These are phyloP conservation scores for Orientallactaga sibirica DNA, from an alignment of 2,797 vertebrate genomes.

Conservation along the genomic window DNA sequence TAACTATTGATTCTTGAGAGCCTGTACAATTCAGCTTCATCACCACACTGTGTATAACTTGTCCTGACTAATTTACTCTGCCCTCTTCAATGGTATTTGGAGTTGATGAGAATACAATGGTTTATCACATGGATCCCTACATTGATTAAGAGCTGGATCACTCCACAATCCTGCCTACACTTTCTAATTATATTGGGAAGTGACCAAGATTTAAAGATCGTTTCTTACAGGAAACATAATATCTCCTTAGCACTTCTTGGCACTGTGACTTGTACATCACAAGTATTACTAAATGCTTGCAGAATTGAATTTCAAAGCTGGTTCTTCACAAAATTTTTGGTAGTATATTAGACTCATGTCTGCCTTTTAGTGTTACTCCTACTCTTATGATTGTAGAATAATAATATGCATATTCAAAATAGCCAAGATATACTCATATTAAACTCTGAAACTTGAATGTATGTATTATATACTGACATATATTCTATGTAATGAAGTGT, in stretches of 20 bases:
- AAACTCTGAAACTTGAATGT: neutral
- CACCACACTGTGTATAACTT: neutral
- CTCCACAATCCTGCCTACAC: neutral
- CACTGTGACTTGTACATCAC: neutral
- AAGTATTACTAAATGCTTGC: constrained; percentile 53
- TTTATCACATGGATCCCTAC: neutral
- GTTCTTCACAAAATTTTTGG: constrained; percentile 31
- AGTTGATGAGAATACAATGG: constrained; percentile 17
- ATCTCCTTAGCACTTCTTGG: neutral
- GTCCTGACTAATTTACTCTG: constrained; percentile 40
- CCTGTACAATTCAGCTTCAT: neutral
- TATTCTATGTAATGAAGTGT: too few relatives aligned
- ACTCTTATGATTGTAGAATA: constrained; percentile 46
- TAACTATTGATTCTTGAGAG: constrained; percentile 5
- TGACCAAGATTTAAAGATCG: constrained; percentile 41
- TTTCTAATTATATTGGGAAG: constrained; percentile 30
- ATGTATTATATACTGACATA: neutral
- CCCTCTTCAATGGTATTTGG: neutral
- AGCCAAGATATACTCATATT: neutral
- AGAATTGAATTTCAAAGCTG: constrained; percentile 40
- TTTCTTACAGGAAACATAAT: constrained; percentile 60
- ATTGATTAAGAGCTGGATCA: constrained; percentile 26
- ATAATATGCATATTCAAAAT: constrained; percentile 27
- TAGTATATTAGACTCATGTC: neutral
- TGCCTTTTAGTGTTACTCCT: constrained; percentile 23